Percentiles rank a stretch among this genome's conserved stretches.
phyloP scores from a whole-genome alignment of 1,140 invertebrate species.

The Lerema accius region DNA sequence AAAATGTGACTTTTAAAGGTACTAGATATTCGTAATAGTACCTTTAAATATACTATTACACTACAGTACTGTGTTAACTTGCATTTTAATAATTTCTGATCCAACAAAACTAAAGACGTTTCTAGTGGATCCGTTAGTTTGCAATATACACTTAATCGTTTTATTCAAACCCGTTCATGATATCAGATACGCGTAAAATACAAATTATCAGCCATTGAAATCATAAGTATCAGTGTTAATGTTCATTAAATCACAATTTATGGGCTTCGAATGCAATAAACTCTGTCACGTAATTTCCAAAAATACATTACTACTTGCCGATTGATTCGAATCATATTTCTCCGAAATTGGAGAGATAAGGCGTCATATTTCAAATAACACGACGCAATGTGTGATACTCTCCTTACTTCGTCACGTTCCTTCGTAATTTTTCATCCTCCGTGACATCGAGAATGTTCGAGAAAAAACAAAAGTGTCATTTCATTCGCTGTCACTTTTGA shows the following conservation, averaged over 20 bases:
- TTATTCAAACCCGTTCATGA: too few species aligned
- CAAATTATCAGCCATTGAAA: neutral
- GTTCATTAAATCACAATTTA: neutral
- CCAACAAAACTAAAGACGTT: too few species aligned
- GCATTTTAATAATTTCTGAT: too few species aligned
- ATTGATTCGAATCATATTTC: constrained; percentile 34
- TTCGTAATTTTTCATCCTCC: constrained; percentile 20
- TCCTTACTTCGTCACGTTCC: constrained; percentile 24
- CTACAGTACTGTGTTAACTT: too few species aligned
- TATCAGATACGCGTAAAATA: neutral
- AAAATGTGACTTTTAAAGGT: too few species aligned
- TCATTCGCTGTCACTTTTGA: constrained; percentile 29
- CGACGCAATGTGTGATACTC: constrained; percentile 27
- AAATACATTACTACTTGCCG: constrained; percentile 18
- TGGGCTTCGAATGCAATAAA: neutral
- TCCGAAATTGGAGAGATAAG: constrained; percentile 24
- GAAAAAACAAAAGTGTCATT: constrained; percentile 30
- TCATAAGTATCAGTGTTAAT: neutral
- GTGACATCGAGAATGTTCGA: constrained; percentile 20
- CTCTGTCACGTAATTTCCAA: constrained; percentile 17
- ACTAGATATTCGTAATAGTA: too few species aligned
- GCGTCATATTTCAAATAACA: constrained; percentile 33
- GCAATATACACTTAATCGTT: too few species aligned
- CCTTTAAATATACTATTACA: too few species aligned
- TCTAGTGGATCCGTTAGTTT: too few species aligned